Evolutionary conservation across 2,113 vertebrate genomes (phyloP).

Genomic region (Empidonax alnorum): DNA sequence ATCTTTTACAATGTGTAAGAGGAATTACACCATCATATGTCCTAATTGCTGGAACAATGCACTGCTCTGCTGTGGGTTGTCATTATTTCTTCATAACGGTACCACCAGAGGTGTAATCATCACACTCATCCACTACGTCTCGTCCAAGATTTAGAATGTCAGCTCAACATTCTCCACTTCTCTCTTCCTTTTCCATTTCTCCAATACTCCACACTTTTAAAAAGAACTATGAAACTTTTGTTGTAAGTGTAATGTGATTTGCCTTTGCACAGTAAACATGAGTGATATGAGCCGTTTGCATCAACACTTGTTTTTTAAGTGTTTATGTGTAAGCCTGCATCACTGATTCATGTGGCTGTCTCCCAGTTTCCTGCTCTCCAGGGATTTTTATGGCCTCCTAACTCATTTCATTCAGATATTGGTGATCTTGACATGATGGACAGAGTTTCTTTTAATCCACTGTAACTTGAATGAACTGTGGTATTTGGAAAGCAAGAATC

Average conservation of each 20-base stretch:
- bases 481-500: not conserved
- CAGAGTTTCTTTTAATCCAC: not conserved
- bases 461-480: not conserved
- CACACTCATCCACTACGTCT: not conserved
- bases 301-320: not conserved
- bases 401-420: not conserved
- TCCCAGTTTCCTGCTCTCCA: not conserved
- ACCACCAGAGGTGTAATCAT: not conserved
- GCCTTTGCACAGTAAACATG: not conserved
- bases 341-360: not conserved
- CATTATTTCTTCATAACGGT: not conserved
- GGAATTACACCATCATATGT: not conserved
- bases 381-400: not conserved
- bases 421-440: not conserved
- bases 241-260: not conserved
- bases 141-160: not conserved
- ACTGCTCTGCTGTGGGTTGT: not conserved
- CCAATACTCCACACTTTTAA: not conserved
- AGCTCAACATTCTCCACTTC: not conserved
- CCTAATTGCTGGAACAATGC: not conserved
- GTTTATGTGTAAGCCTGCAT: not conserved
- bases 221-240: not conserved
- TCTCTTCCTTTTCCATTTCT: not conserved
- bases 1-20: not conserved
- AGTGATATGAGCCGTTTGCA: not conserved